Percentiles rank a stretch among this genome's conserved stretches.
These are phyloP conservation scores for Hypotaenidia okinawae DNA, from an alignment of 2,797 vertebrate genomes.

Conservation along the genomic window DNA sequence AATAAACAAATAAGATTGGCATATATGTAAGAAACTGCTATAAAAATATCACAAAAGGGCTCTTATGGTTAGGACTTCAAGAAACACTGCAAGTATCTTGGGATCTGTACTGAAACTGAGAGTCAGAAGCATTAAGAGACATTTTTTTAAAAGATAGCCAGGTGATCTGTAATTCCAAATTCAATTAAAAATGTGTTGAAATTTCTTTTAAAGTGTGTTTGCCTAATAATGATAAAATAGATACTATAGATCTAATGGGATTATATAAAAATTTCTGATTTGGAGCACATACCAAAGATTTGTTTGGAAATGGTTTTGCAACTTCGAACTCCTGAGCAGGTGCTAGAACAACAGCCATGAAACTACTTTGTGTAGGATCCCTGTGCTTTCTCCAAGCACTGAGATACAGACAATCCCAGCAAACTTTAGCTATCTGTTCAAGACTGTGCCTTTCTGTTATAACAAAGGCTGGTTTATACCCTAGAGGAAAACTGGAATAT, in stretches of 20 bases:
- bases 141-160: neutral
- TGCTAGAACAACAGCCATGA: neutral
- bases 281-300: neutral
- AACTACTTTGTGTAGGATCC: neutral
- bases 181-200: neutral
- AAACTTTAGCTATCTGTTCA: neutral
- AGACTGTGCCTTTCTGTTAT: neutral
- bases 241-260: neutral
- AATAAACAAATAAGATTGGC: constrained; percentile 51
- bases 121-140: neutral
- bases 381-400: neutral
- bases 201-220: neutral
- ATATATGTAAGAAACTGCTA: constrained; percentile 33
- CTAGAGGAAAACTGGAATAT: neutral
- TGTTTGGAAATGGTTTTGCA: neutral
- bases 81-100: neutral
- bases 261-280: neutral
- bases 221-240: neutral
- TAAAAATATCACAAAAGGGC: constrained; percentile 38
- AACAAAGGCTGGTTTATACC: neutral
- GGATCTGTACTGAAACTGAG: neutral
- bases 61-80: neutral
- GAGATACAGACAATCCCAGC: neutral
- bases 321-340: neutral
- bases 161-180: neutral